Evolutionary conservation across 2,888 invertebrate species (phyloP).

Genomic region (Lochmaea crataegi): DNA sequence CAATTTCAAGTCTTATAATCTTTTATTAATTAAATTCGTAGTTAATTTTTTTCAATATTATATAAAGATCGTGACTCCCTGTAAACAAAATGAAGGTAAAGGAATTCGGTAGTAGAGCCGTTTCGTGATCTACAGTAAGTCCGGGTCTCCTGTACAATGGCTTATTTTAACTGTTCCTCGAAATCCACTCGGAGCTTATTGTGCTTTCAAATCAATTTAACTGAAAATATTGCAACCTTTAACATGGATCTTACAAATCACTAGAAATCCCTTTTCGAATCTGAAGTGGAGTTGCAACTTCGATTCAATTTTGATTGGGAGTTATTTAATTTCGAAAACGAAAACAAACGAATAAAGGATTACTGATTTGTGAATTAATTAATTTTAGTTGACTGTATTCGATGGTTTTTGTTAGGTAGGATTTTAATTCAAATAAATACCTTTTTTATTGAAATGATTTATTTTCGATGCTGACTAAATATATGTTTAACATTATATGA

Average conservation of each 20-base stretch:
- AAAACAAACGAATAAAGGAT: slow-evolving; percentile 24
- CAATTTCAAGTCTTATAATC: background rate
- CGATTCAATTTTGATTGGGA: slow-evolving; percentile 38
- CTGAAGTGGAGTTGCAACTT: slow-evolving; percentile 36
- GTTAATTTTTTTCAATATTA: background rate
- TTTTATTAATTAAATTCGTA: background rate
- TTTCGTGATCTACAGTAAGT: slow-evolving; percentile 61
- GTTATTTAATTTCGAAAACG: slow-evolving; percentile 25
- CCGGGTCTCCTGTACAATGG: slow-evolving; percentile 60
- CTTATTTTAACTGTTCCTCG: slow-evolving; percentile 63
- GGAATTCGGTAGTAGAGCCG: slow-evolving; percentile 51
- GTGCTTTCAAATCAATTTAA: slow-evolving; percentile 62
- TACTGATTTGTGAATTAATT: slow-evolving; percentile 22
- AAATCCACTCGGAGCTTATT: slow-evolving; percentile 61
- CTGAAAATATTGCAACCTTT: slow-evolving; percentile 61
- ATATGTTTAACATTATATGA: too few species aligned
- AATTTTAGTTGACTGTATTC: background rate
- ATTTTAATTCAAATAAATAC: too few species aligned
- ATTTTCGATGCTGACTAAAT: too few species aligned
- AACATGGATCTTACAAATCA: slow-evolving; percentile 48
- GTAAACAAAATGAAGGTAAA: slow-evolving; percentile 22
- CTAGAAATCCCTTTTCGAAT: slow-evolving; percentile 27
- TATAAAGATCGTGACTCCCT: slow-evolving; percentile 16
- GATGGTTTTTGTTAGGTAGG: too few species aligned
- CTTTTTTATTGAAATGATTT: too few species aligned